These are phyloP conservation scores for Archaeoteleia sp. DNA, from an alignment of 2,888 invertebrate species.

Conservation along the genomic window DNA sequence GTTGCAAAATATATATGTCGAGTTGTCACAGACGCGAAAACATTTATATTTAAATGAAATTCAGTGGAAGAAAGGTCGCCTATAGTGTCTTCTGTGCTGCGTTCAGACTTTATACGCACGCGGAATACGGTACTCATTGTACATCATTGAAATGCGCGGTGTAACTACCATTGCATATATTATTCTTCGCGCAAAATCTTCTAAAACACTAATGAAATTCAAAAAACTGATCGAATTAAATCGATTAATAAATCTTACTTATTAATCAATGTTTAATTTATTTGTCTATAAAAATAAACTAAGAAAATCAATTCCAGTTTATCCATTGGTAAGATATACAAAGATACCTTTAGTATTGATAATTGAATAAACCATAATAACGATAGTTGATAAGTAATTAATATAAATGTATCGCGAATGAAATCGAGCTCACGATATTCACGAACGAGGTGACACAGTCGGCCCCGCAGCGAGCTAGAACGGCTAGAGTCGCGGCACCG, in stretches of 20 bases:
- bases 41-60: conserved; percentile 50
- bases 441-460: conserved; percentile 20
- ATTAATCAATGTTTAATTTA: no score
- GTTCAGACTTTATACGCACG: conserved; percentile 31
- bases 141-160: conserved; percentile 35
- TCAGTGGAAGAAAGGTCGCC: conserved; percentile 47
- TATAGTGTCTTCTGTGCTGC: conserved; percentile 24
- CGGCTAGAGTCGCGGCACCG: conserved; percentile 57
- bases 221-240: conserved; percentile 26
- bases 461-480: no score
- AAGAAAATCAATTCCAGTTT: no score
- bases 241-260: no score
- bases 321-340: no score
- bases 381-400: no score
- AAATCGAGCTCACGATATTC: conserved; percentile 21
- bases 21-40: conserved; percentile 34
- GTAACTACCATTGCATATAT: conserved; percentile 13
- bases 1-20: conserved; percentile 12
- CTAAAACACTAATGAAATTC: conserved; percentile 32
- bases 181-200: conserved; percentile 24
- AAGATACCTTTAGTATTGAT: no score
- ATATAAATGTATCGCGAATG: no score
- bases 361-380: no score
- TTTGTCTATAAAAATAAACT: no score
- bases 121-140: conserved; percentile 44